These are phyloP conservation scores for Epirrhoe tristata DNA, from an alignment of 2,888 invertebrate genomes.

Conservation along the genomic window DNA sequence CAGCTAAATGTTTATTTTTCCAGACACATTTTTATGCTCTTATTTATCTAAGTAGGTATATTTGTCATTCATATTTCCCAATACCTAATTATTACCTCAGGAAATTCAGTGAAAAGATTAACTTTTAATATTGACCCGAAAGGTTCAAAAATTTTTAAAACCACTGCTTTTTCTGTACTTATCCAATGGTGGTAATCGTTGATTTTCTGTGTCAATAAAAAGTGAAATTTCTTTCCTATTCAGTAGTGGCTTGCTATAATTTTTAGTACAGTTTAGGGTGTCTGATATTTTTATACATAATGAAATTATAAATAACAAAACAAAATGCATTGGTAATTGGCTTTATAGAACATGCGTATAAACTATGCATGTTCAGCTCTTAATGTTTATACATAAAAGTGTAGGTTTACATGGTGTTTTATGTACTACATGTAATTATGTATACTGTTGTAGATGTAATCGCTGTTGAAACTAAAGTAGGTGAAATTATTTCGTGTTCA, in stretches of 20 bases:
- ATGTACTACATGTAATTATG: conserved; percentile 60
- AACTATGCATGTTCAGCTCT: conserved; percentile 77
- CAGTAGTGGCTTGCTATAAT: conserved; percentile 41
- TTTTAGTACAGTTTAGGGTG: conserved; percentile 46
- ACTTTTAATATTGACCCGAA: background rate
- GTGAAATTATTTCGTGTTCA: conserved; percentile 76
- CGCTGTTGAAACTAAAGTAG: conserved; percentile 70
- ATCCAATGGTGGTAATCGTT: background rate
- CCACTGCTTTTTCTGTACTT: background rate
- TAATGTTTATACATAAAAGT: conserved; percentile 73
- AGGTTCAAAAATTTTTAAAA: background rate
- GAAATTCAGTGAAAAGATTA: background rate
- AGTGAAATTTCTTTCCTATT: conserved; percentile 18
- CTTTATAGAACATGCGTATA: conserved; percentile 82
- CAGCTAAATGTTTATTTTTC: too few relatives aligned
- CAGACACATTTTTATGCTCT: too few relatives aligned
- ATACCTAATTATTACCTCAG: too few relatives aligned
- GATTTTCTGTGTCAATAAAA: conserved; percentile 3
- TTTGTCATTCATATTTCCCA: background rate
- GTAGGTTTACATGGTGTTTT: conserved; percentile 64
- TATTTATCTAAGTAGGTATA: too few relatives aligned
- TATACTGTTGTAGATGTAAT: conserved; percentile 71
- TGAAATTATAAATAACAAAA: conserved; percentile 72
- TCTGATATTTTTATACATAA: conserved; percentile 56
- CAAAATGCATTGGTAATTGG: conserved; percentile 86